Evolutionary conservation across 30 jellyfish, hydroid and myxozoan species (phyloP), one percentile per base, ranked within the genome.

Genomic region (Hydractinia echinata): DNA sequence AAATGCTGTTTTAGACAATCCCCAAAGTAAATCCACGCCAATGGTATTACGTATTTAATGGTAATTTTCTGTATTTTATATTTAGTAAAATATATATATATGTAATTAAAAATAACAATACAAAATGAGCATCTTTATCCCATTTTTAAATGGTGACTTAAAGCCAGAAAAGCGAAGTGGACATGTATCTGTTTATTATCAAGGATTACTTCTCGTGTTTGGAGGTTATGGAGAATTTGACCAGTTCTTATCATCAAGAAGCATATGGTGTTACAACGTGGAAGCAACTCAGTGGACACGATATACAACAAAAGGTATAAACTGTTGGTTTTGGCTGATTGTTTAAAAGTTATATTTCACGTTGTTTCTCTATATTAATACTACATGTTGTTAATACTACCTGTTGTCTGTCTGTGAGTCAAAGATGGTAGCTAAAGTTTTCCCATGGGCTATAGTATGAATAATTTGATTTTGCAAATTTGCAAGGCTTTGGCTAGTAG

Each of bases 161-260:
- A 20, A 8, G 8, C 97, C 97, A n/a, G 80, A 73, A 52, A 67
- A 87, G 62, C 76, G 97, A 73, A 84, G 95, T 78, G 97, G 97
- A 4, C 97, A 90, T 81, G 88, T 81, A 0, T 94, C 95, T 11
- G 91, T 77, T 19, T 82, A 67, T 67, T 73, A 56, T 58, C 67
- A 86, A 5, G 97, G 97, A 5, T 53, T 16, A 44, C 72, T 90
- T 77, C 51, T 85, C 4, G 81, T 90, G 3, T 79, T 80, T 72
- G 97, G 97, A 5, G 97, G 97, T 5, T 84, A 79, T 82, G 83
- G 89, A 14, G 95, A 85, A 64, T 53, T 14, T 54, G 53, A 51
- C 21, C 67, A 44, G 18, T 86, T 79, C 55, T 66, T 60, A 83
- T 73, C 88, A 53, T 21, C 90, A 5, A 55, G 82, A 54, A 82